phyloP scores from a whole-genome alignment of 2,888 invertebrate genomes.

The Lysandra bellargus region DNA sequence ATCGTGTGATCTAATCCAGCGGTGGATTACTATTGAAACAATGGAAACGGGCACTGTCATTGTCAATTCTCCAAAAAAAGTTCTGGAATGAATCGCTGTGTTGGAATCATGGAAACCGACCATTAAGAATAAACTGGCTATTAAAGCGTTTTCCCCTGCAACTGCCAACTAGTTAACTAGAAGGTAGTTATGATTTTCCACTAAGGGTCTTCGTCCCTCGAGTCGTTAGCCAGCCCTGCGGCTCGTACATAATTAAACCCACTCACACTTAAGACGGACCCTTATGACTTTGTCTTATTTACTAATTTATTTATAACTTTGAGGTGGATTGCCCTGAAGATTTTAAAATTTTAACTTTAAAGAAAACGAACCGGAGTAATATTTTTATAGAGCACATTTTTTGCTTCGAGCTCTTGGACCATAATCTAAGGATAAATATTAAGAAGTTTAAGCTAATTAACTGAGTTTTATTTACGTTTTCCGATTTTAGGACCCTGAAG shows the following conservation, averaged over 20 bases:
- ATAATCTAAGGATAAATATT: background rate
- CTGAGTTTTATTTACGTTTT: no score
- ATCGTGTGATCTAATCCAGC: no score
- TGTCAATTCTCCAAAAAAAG: no score
- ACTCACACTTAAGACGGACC: constrained; percentile 6
- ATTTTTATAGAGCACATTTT: background rate
- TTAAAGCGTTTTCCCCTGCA: background rate
- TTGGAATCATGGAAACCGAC: no score
- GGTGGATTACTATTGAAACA: no score
- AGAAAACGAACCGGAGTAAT: background rate
- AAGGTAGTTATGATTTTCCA: background rate
- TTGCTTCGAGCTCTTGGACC: background rate
- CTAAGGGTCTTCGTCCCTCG: background rate
- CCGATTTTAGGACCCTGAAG: background rate
- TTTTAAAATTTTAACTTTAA: background rate
- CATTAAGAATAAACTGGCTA: no score
- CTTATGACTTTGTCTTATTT: constrained; percentile 3
- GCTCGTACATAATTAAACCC: constrained; percentile 21
- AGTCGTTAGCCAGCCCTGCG: constrained; percentile 2
- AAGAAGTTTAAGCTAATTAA: no score
- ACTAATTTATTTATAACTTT: constrained; percentile 17
- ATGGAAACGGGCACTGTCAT: no score
- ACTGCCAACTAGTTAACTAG: background rate
- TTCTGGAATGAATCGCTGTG: no score
- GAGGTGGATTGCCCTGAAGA: background rate